Evolutionary conservation across 2,888 invertebrate genomes (phyloP).

Genomic region (Sisyra nigra): DNA sequence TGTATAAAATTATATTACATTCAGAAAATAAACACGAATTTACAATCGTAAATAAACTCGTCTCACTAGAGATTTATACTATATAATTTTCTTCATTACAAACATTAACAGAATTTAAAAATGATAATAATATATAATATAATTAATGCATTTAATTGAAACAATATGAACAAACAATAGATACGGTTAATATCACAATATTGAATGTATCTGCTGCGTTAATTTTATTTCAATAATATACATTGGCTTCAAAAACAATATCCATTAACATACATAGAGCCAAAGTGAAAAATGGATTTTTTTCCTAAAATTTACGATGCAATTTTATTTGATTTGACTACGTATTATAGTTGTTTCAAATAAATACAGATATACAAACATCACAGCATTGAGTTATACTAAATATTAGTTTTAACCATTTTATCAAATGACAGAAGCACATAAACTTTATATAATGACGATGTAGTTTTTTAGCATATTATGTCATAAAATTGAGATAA

Average conservation of each 20-base stretch:
- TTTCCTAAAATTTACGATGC: too few species aligned
- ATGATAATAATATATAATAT: not conserved
- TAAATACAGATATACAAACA: conserved; percentile 24
- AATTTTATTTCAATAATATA: not conserved
- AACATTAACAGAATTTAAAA: too few species aligned
- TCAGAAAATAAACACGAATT: too few species aligned
- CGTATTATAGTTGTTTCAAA: conserved; percentile 17
- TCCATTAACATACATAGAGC: too few species aligned
- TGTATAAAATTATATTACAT: too few species aligned
- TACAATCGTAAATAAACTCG: too few species aligned
- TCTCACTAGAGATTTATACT: too few species aligned
- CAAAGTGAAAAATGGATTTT: too few species aligned
- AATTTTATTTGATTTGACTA: too few species aligned
- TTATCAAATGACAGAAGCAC: conserved; percentile 12
- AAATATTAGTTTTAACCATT: conserved; percentile 10
- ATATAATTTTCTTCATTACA: too few species aligned
- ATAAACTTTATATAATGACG: conserved; percentile 4
- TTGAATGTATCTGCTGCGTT: not conserved
- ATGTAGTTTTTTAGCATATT: not conserved
- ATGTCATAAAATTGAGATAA: not conserved
- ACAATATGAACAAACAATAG: not conserved
- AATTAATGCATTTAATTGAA: not conserved
- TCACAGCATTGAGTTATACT: conserved; percentile 19
- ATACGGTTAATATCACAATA: not conserved
- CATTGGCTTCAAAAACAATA: not conserved